Evolutionary conservation across 1,140 invertebrate genomes (phyloP), one percentile per base, ranked within the genome.

Genomic region (Bombus consobrinus): DNA sequence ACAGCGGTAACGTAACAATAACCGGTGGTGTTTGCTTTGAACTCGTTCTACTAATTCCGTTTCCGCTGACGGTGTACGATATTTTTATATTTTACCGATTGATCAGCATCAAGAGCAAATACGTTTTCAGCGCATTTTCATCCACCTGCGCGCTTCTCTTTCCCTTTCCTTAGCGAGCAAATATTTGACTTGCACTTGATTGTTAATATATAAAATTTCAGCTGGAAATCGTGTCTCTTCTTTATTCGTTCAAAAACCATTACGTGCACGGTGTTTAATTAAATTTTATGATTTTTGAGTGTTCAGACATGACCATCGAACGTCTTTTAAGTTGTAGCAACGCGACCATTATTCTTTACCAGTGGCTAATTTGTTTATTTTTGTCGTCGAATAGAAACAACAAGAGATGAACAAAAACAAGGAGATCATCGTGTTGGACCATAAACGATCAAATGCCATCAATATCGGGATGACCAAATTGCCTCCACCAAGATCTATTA

Each of bases 401-500:
- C 97, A 98, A 95, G 98, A 98, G 94, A 96, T 97, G 95, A 98
- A 98, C 94, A 99, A 99, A 94, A 99, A 98, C 93, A 98, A 99
- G 94, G 98, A 99, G 95, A 97, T 99, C 81, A 98, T 99, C 69
- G 99, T 99, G 43, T 95, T 99, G 93, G 99, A 99, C 95, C 97
- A 98, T 39, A 99, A 99, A 94, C 96, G 99, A 88, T 99, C 99
- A 4, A 99, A 99, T 95, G 99, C 99, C 22, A 99, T 99, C 89
- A 99, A 99, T 94, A 99, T 99, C 92, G 99, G 99, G n/a, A 98
- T 99, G 97, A 99, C 99, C 18, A 99, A 99, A 94, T 95, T 99
- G 87, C 99, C 99, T 41, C 99, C 99, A 10, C 98, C 99, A 5
- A 96, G 99, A 82, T 98, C 99, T 6, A 99, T 99, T 85, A 99